Evolutionary conservation across 2,888 invertebrate species (phyloP), one percentile per base, ranked within the genome.

Genomic region (Hydropsyche betteni): DNA sequence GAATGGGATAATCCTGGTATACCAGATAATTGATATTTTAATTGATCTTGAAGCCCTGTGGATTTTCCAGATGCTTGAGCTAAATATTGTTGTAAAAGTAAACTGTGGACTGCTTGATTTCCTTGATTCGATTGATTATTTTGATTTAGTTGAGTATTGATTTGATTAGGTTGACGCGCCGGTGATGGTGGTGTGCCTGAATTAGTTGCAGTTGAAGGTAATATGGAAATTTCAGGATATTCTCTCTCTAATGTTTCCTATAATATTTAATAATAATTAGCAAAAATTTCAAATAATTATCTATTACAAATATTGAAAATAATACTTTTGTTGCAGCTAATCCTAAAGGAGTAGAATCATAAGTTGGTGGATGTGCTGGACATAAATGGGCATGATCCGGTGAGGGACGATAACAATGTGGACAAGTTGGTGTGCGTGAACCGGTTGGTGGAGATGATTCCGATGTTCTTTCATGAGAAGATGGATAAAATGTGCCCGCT

Each of bases 401-500:
- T 44, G 72, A 38, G 2, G 72, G 72, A n/a, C 72, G 55, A 61
- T 72, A 55, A 36, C 72, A 72, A 34, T 72, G 72, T 12, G 44
- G 58, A 33, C 72, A 72, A 5, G 72, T 61, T n/a, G 72, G 72
- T 58, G 72, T 58, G 8, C 72, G 72, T 5, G 72, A 14, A n/a
- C 72, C 72, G 1, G 61, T n/a, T 14, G 55, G 55, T 10, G 76
- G 68, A 10, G 77, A 78, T 5, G 79, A 74, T 2, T 73, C 53
- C 6, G 71, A 50, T 34, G 76, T 51, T 69, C 77, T 68, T 38
- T 77, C 78, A 77, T 87, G 87, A 81, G 92, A 93, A 82, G 94
- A 91, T 83, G 96, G 96, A 87, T 94, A 95, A 89, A 94, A 96
- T 85, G 95, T 95, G 85, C 96, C 95, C 83, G 94, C 91, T 86